phyloP scores from a whole-genome alignment of 2,888 invertebrate genomes.

The Ceramica pisi region DNA sequence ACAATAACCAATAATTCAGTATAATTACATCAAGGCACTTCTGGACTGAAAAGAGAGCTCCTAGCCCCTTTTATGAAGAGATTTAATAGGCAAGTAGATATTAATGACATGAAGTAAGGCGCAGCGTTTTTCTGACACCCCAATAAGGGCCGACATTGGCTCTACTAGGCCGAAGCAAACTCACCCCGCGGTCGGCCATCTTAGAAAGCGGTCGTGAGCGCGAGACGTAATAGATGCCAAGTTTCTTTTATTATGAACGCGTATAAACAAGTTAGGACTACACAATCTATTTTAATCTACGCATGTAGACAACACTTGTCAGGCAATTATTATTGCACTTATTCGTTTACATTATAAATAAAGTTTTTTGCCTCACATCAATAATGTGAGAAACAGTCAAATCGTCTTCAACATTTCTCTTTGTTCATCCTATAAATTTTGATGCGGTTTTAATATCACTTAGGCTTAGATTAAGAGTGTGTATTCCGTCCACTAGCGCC shows the following conservation, averaged over 20 bases:
- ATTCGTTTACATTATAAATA: background rate
- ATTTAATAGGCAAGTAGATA: background rate
- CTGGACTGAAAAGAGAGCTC: background rate
- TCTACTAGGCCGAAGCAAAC: too few relatives aligned
- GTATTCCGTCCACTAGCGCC: too few relatives aligned
- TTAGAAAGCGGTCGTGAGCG: too few relatives aligned
- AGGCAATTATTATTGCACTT: background rate
- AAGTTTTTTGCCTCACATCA: background rate
- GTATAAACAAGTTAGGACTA: background rate
- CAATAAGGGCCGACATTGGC: too few relatives aligned
- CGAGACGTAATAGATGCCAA: too few relatives aligned
- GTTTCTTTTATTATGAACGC: too few relatives aligned
- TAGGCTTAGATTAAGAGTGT: too few relatives aligned
- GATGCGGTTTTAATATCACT: too few relatives aligned
- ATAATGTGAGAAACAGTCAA: background rate
- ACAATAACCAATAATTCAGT: background rate
- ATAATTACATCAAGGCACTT: conserved; percentile 19
- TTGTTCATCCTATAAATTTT: too few relatives aligned
- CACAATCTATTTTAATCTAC: background rate
- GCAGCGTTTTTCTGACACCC: too few relatives aligned
- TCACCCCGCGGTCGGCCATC: too few relatives aligned
- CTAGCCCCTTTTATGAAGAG: background rate
- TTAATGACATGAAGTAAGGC: background rate
- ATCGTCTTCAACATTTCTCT: too few relatives aligned
- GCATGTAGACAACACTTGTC: background rate